Evolutionary conservation across 2,113 vertebrate species (phyloP), one percentile per base, ranked within the genome.

Genomic region (Apteryx owenii): DNA sequence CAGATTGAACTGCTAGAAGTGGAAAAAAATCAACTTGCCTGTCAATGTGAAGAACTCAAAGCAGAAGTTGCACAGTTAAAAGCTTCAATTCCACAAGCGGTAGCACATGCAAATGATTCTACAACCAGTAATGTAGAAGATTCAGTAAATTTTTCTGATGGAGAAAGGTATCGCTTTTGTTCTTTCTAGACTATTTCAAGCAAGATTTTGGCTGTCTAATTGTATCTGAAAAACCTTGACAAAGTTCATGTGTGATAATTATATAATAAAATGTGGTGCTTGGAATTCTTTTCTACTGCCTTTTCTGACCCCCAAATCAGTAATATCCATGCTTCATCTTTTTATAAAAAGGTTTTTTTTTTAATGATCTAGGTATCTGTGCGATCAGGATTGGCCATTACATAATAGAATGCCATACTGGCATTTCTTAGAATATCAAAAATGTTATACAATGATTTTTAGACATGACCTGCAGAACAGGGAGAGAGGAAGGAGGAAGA

Each of bases 21-120:
- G 88, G 98, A 99, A 91, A 99, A 98, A 76, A 96, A 89, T 26
- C 98, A 96, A 48, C 94, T 99, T 78, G 96, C 89, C 31, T 97
- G 96, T 75, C 95, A 98, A 38, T 99, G 98, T 86, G 98, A 99
- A 93, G 97, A 98, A 83, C 98, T 99, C 29, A 98, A 97, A 97
- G 96, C 94, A 94, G 98, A 98, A 93, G 86, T 99, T 4, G 97
- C 98, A 60, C 98, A 98, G 50, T 90, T 98, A 91, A 99, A 98
- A 85, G 96, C 95, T 82, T 94, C 97, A 8, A 88, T 94, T 85
- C 97, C 97, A 3, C 97, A 98, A 69, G 93, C 93, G n/a, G 95
- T 97, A 76, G 84, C 85, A 90, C 85, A 5, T 78, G 82, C 98
- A 83, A 98, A 98, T 88, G 93, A 93, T 85, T 97, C 98, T 73